Evolutionary conservation across 2,888 invertebrate species (phyloP).

Genomic region (Leptura quadrifasciata): DNA sequence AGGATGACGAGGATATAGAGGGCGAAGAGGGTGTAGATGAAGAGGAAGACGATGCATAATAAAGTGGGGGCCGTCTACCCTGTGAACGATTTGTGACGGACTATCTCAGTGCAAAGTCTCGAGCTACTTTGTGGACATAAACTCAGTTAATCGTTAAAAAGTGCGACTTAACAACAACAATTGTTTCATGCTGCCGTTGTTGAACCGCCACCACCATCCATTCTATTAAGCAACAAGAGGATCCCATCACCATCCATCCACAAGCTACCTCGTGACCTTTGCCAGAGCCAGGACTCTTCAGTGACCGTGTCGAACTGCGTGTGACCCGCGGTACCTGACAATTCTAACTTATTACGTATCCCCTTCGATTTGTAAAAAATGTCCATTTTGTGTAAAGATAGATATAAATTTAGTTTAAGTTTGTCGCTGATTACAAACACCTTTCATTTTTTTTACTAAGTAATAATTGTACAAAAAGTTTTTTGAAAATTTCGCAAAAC

Average conservation of each 20-base stretch:
- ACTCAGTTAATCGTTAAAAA: conserved; percentile 55
- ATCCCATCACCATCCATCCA: conserved; percentile 57
- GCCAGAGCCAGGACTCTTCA: conserved; percentile 62
- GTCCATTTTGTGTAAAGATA: conserved; percentile 76
- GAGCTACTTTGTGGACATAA: conserved; percentile 69
- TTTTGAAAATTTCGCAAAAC: conserved; percentile 57
- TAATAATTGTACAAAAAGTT: conserved; percentile 65
- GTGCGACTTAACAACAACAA: conserved; percentile 58
- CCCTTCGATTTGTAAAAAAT: conserved; percentile 74
- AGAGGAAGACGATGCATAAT: conserved; percentile 74
- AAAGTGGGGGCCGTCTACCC: conserved; percentile 65
- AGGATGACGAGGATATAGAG: conserved; percentile 73
- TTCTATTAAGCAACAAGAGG: conserved; percentile 42
- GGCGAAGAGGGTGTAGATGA: conserved; percentile 72
- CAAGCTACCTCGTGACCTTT: conserved; percentile 68
- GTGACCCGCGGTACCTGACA: conserved; percentile 70
- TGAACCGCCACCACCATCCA: conserved; percentile 43
- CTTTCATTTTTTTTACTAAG: conserved; percentile 55
- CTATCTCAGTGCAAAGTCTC: conserved; percentile 68
- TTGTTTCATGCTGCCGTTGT: conserved; percentile 45
- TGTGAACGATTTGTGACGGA: conserved; percentile 66
- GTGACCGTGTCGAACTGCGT: conserved; percentile 67
- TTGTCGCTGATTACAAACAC: conserved; percentile 62
- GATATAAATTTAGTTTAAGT: conserved; percentile 74
- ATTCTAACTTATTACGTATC: conserved; percentile 73